Base-by-base conservation (phyloP, 2,113 vertebrate species). In the Danio rerio region DNA sequence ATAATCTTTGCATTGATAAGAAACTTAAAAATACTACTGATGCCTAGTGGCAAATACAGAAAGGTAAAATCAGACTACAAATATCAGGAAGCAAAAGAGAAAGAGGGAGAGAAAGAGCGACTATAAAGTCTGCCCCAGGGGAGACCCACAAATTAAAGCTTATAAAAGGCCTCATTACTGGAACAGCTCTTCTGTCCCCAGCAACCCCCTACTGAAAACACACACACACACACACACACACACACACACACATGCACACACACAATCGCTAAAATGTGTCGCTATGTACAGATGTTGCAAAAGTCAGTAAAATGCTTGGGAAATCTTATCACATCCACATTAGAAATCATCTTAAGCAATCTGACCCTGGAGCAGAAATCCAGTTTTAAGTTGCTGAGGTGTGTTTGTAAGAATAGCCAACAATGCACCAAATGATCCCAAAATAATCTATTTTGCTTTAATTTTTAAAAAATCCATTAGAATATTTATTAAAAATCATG, bases 121-220 rank as follows among this genome's bases (percentile, higher is more conserved):
- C 88, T 86, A 89, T 91, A 49, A 49, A 92, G 83, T 86, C 81
- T 47, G 70, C 93, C 90, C 87, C 89, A 83, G 81, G 83, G 79
- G 89, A 90, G 78, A 78, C 65, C 88, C 92, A 93, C 83, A 90
- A 91, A 92, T 90, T 84, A 89, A 88, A 92, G 89, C 83, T 86
- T 86, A 86, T 92, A 92, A 93, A 95, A 88, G 88, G 82, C 81
- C 89, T 91, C 86, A 92, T 91, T 92, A 91, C 89, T 92, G 92
- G 90, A 85, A 86, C 88, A 90, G 78, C 84, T 58, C 84, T 90
- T 90, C 90, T 89, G 90, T 90, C 91, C 90, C 86, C 89, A 87
- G 85, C 90, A 91, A 88, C 89, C 89, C 87, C 86, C 87, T 88
- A 83, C 87, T 88, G 85, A 89, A n/a, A n/a, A n/a, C n/a, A n/a